phyloP scores from a whole-genome alignment of 2,888 invertebrate species.

The Clitarchus hookeri region DNA sequence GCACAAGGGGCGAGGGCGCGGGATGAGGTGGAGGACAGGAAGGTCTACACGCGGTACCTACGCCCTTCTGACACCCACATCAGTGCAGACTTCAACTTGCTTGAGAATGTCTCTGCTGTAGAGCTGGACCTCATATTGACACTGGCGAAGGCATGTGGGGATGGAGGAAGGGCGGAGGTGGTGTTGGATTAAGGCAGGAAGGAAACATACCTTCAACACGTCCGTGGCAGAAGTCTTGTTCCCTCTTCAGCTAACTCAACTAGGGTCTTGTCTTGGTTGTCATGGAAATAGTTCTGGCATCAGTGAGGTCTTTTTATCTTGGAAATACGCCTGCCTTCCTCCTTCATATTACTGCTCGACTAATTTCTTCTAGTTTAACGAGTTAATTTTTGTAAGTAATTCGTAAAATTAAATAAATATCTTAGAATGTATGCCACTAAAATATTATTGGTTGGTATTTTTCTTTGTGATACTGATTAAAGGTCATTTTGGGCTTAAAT shows the following conservation, averaged over 20 bases:
- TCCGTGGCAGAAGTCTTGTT: neutral
- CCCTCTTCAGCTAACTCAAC: neutral
- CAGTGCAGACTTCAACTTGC: conserved; percentile 16
- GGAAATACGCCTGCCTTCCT: no score
- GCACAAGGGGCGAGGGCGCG: neutral
- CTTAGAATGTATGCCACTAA: neutral
- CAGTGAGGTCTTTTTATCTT: neutral
- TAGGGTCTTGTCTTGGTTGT: neutral
- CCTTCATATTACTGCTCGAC: no score
- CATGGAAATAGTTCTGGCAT: neutral
- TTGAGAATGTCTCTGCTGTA: conserved; percentile 34
- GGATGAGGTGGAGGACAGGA: conserved; percentile 15
- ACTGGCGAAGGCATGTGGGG: conserved; percentile 20
- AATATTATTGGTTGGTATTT: neutral
- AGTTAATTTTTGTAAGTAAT: neutral
- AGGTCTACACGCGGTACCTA: neutral
- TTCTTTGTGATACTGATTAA: neutral
- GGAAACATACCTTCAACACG: conserved; percentile 40
- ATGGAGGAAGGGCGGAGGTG: conserved; percentile 32
- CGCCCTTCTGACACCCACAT: neutral
- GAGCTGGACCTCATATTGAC: conserved; percentile 29
- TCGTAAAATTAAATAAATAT: neutral
- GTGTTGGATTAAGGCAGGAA: conserved; percentile 32
- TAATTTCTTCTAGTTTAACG: neutral
- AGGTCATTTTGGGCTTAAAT: no score